Base-by-base conservation (phyloP, 1,140 invertebrate species). In the Brachionus koreanus region DNA sequence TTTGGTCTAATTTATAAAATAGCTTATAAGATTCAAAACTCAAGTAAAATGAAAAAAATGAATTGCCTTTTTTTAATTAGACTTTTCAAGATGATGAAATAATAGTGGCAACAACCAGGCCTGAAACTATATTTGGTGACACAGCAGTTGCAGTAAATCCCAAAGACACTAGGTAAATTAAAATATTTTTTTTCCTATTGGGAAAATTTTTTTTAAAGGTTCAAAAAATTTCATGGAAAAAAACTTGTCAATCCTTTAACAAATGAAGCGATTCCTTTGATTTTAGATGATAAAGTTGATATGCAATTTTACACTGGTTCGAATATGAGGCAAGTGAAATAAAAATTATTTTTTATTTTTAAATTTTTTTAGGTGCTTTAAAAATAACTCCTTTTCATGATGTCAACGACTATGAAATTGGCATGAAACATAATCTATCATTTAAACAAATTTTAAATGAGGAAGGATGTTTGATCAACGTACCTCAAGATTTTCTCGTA, bases 1-100 rank as follows among this genome's bases (percentile, higher is more conserved):
- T 98, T 99, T 88, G 97, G 97, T 52, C n/a, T 83, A 9, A 63
- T 85, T 67, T 46, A 85, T 61, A 61, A 83, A 13, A 69, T 85
- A 23, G 33, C 57, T 5, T 85, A 83, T 83, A 65, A 33, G 49
- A 35, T 85, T 57, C 37, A 76, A 46, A 29, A 83, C 84, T 81
- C 82, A 19, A 23, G 69, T 83, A 63, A 49, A 12, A 29, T 82
- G 35, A 46, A 10, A 16, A 43, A 33, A 35, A 82, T 10, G n/a
- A n/a, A n/a, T n/a, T n/a, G n/a, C n/a, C n/a, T n/a, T n/a, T n/a
- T n/a, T n/a, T n/a, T n/a, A n/a, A n/a, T n/a, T n/a, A n/a, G n/a
- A n/a, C n/a, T n/a, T n/a, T n/a, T n/a, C n/a, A 10, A 46, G 82
- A 84, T 39, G 84, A 83, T 29, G 69, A 83, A 69, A 65, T 84